These are phyloP conservation scores for Dugesia japonica DNA, from an alignment of 2,888 invertebrate species.

Conservation along the genomic window DNA sequence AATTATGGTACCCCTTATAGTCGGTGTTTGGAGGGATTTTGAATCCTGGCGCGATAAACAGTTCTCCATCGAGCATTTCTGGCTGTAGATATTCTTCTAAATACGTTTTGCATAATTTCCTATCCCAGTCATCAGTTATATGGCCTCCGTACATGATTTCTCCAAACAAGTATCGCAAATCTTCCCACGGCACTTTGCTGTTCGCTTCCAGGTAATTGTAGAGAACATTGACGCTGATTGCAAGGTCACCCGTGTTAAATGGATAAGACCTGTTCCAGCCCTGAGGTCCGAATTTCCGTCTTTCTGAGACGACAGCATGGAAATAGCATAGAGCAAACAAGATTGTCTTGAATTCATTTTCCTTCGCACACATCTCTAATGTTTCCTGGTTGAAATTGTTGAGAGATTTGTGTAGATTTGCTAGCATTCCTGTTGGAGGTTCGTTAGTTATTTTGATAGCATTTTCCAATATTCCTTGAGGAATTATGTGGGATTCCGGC, in stretches of 20 bases:
- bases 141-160: constrained; percentile 97
- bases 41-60: constrained; percentile 75
- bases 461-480: constrained; percentile 80
- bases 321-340: constrained; percentile 63
- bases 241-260: constrained; percentile 50
- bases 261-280: constrained; percentile 36
- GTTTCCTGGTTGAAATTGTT: constrained; percentile 87
- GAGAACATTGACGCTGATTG: constrained; percentile 78
- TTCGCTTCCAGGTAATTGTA: constrained; percentile 86
- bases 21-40: constrained; percentile 80
- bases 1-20: constrained; percentile 72
- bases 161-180: constrained; percentile 78
- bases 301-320: constrained; percentile 35
- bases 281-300: constrained; percentile 35
- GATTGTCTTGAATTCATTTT: constrained; percentile 84
- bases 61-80: constrained; percentile 77
- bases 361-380: constrained; percentile 79
- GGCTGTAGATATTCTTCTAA: constrained; percentile 81
- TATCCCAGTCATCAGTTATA: constrained; percentile 91
- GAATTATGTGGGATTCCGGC: constrained; percentile 73
- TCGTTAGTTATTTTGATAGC: constrained; percentile 93
- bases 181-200: constrained; percentile 71
- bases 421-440: constrained; percentile 86
- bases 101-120: constrained; percentile 61
- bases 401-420: constrained; percentile 81